Evolutionary conservation across 1,140 invertebrate species (phyloP), one percentile per base, ranked within the genome.

Genomic region (Lepeophtheirus salmonis): DNA sequence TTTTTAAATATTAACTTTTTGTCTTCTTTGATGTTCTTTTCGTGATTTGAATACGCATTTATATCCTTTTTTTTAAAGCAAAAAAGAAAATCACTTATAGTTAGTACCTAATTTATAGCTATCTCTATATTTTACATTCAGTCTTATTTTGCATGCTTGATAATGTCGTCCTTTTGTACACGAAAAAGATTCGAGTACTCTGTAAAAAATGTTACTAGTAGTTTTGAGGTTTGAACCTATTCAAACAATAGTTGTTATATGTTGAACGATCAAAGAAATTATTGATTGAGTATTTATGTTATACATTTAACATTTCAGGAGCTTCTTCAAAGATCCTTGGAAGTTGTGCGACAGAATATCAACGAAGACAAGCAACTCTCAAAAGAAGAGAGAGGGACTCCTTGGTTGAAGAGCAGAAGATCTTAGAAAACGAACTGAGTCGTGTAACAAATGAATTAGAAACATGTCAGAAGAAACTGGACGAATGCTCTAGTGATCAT

Each of bases 401-500:
- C 76, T 56, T 79, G 83, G 65, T 75, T 78, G 64, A 81, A 64
- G 82, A 85, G 66, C 82, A 84, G 67, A 70, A 77, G 55, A 75
- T 81, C 17, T 71, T 90, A 30, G 86, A 91, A 70, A 80, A 80
- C 63, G 87, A 91, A 69, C 71, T 91, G 51, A 83, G 82, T 61
- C 73, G 83, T 58, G 84, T 90, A 30, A 14, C 12, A n/a, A 20
- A 12, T 56, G 10, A 25, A 10, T 10, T 20, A 13, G 54, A 56
- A 18, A 4, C 17, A 12, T n/a, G 14, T 25, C 17, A 56, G 10
- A 56, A 87, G 83, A 86, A 86, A 79, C 71, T 92, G 60, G 88
- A 92, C 70, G 86, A 88, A 68, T 89, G 84, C 0, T 84, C 88
- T 14, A 83, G 84, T 0, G 86, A 89, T 62, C 90, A 89, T 70